Base-by-base conservation (phyloP, 2,113 vertebrate genomes). In the Picathartes gymnocephalus region DNA sequence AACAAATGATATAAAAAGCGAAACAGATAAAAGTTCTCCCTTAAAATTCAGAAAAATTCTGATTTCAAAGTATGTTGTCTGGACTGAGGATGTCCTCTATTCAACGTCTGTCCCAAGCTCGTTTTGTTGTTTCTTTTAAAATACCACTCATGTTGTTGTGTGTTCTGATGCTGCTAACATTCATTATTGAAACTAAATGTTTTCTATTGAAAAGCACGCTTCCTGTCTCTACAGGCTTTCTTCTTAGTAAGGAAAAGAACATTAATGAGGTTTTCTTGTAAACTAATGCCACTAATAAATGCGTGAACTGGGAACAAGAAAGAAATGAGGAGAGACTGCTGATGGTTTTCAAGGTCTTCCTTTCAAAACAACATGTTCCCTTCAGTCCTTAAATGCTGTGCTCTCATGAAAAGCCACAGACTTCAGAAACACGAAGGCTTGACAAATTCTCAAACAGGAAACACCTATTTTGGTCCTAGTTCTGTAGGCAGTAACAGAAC, bases 271-370 rank as follows among this genome's bases (percentile, higher is more conserved):
- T 79, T 96, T 96, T 85, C 92, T 95, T 95, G 68, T 81, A 90
- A 93, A 84, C 66, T 97, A 97, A 97, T 96, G 95, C 54, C 74
- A 77, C 68, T 90, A 97, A 97, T 94, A 97, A 92, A 96, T 95
- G 95, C 91, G 80, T 60, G 64, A 92, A 94, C 57, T 60, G 44
- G 47, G 50, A 95, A 81, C 71, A 87, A 89, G 87, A 84, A 74
- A 94, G 37, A 95, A 93, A 88, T 56, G 0, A 87, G 39, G 71
- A 82, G 37, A 89, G 28, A 65, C 53, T 83, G 71, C 30, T 71
- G 68, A 71, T 92, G 89, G 60, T 80, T 93, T 93, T 92, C 82
- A 83, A 48, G 50, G 17, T 83, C 76, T 71, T 90, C 25, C 30
- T 92, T 93, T 85, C 85, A 90, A 93, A 96, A 95, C 91, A 97